These are phyloP conservation scores for Parnassius smintheus DNA, from an alignment of 2,888 invertebrate species.

Conservation along the genomic window DNA sequence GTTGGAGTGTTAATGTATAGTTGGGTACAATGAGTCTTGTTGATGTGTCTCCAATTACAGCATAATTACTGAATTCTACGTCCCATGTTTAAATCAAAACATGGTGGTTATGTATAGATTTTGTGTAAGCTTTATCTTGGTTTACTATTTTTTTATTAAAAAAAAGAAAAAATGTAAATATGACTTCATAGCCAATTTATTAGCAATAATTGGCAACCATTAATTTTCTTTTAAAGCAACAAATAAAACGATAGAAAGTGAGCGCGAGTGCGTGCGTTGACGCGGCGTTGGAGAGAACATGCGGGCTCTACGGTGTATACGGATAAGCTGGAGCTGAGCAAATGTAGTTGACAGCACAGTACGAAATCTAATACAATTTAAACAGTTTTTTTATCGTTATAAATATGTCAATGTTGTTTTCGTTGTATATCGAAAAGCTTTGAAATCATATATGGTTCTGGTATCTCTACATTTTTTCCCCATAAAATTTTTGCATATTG, in stretches of 20 bases:
- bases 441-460: too few species aligned
- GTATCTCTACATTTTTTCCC: too few species aligned
- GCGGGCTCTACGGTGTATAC: neutral
- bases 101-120: neutral
- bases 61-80: constrained; percentile 8
- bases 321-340: too few species aligned
- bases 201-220: neutral
- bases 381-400: too few species aligned
- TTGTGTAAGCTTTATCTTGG: too few species aligned
- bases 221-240: constrained; percentile 5
- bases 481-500: too few species aligned
- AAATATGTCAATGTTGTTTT: too few species aligned
- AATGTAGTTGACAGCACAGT: too few species aligned
- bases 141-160: too few species aligned
- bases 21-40: constrained; percentile 18
- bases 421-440: too few species aligned
- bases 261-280: neutral
- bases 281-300: constrained; percentile 3
- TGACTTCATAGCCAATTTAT: constrained; percentile 2
- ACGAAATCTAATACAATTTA: too few species aligned
- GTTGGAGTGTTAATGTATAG: constrained; percentile 17
- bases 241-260: constrained; percentile 17
- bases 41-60: constrained; percentile 15
- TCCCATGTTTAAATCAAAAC: neutral
- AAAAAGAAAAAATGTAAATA: neutral